phyloP scores from a whole-genome alignment of 2,113 vertebrate genomes.

The Morone chrysops region DNA sequence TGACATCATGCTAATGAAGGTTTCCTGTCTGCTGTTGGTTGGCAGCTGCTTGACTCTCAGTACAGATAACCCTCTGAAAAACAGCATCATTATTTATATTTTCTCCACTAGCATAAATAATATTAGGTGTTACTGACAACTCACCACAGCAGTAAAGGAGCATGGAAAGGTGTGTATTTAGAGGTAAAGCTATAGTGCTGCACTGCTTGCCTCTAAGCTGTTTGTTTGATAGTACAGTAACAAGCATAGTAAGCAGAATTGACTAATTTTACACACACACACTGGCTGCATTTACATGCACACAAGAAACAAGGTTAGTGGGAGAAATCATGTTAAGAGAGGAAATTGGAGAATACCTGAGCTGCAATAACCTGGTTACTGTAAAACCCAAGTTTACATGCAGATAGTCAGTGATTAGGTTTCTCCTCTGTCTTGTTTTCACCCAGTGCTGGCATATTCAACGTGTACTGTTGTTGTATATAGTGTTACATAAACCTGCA shows the following conservation, averaged over 20 bases:
- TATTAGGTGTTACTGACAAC: constrained; percentile 56
- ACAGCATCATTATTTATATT: constrained; percentile 49
- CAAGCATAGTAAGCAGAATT: constrained; percentile 51
- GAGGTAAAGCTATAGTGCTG: constrained; percentile 4
- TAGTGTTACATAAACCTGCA: not conserved
- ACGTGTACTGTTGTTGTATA: not conserved
- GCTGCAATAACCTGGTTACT: constrained; percentile 17
- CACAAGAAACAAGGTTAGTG: constrained; percentile 31
- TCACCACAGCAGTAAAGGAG: constrained; percentile 37
- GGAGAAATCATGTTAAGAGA: constrained; percentile 20
- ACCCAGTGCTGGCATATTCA: not conserved
- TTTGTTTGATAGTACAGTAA: constrained; percentile 53
- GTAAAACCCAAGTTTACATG: constrained; percentile 12
- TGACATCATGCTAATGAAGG: constrained; percentile 75
- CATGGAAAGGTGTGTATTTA: constrained; percentile 27
- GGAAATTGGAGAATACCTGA: not conserved
- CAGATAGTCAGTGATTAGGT: not conserved
- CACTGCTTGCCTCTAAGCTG: constrained; percentile 46
- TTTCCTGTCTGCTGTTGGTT: constrained; percentile 44
- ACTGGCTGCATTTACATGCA: constrained; percentile 16
- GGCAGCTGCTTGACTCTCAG: constrained; percentile 61
- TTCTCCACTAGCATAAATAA: constrained; percentile 56
- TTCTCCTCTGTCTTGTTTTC: not conserved
- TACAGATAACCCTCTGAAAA: constrained; percentile 57
- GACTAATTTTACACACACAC: constrained; percentile 14